A percentile compares a stretch with the other conserved stretches of the same genome.
Evolutionary conservation across 1,140 invertebrate genomes (phyloP).

Genomic region (Zaprionus camerounensis): DNA sequence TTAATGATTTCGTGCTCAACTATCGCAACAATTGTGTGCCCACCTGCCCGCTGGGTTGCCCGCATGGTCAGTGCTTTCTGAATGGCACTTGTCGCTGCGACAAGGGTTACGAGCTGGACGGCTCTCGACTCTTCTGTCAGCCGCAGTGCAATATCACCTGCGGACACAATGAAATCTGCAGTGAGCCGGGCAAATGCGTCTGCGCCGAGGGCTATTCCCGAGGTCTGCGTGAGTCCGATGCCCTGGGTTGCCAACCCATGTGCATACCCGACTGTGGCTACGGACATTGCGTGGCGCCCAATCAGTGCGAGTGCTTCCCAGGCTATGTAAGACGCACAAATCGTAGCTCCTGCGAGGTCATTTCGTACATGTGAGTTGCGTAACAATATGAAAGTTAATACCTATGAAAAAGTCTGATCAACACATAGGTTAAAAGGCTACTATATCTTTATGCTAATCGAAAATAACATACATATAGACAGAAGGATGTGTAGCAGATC

Average conservation of each 20-base stretch:
- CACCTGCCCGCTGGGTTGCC: conserved; percentile 79
- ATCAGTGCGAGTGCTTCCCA: conserved; percentile 87
- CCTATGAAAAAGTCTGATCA: no score
- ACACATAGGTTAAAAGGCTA: no score
- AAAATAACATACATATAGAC: no score
- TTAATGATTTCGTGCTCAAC: conserved; percentile 86
- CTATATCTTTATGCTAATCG: no score
- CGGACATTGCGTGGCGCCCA: conserved; percentile 86
- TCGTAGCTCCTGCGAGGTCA: conserved; percentile 61
- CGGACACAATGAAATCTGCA: conserved; percentile 85
- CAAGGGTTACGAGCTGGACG: conserved; percentile 87
- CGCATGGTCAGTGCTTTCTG: conserved; percentile 83
- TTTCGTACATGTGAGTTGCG: conserved; percentile 66
- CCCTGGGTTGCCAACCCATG: conserved; percentile 73
- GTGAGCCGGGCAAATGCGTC: conserved; percentile 86
- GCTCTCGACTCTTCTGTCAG: conserved; percentile 85
- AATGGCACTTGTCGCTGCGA: conserved; percentile 86
- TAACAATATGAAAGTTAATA: no score
- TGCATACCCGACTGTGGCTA: conserved; percentile 86
- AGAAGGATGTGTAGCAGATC: no score
- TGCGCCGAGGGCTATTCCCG: conserved; percentile 87
- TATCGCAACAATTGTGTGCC: conserved; percentile 77
- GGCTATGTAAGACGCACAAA: conserved; percentile 65
- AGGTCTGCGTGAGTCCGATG: conserved; percentile 60
- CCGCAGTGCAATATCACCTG: conserved; percentile 84